These are phyloP conservation scores for Paracentrotus lividus DNA, from an alignment of 53 echinoderm and acorn worm species.

Conservation along the genomic window DNA sequence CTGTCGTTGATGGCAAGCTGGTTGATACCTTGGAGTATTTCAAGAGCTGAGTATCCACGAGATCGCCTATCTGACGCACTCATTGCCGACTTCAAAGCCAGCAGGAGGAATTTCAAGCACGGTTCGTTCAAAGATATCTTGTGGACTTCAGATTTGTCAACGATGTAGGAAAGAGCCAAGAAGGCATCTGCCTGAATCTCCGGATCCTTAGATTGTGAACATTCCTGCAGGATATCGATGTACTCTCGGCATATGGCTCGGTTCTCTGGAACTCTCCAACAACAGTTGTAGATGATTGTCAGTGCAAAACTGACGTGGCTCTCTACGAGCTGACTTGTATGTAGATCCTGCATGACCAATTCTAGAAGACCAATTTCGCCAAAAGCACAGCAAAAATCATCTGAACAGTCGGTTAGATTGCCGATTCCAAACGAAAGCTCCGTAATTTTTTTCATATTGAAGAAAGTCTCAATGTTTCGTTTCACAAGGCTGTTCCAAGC, in stretches of 20 bases:
- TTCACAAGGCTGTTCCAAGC: not conserved
- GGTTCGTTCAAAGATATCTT: constrained; percentile 34
- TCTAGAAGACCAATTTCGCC: not conserved
- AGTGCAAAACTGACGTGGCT: too few relatives aligned
- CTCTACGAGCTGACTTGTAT: not conserved
- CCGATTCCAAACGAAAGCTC: not conserved
- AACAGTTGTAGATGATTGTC: constrained; percentile 35
- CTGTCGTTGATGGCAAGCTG: constrained; percentile 85
- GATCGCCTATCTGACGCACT: constrained; percentile 28
- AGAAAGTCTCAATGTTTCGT: not conserved
- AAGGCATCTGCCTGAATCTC: constrained; percentile 47
- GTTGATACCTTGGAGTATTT: constrained; percentile 83
- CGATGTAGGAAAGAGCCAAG: constrained; percentile 42
- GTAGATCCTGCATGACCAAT: not conserved
- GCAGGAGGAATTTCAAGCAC: constrained; percentile 20
- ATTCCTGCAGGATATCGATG: constrained; percentile 8
- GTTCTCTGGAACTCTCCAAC: constrained; percentile 56
- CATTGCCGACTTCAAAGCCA: not conserved
- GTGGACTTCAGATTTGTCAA: constrained; percentile 23
- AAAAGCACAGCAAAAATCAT: not conserved
- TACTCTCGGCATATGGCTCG: not conserved
- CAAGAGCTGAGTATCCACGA: constrained; percentile 73
- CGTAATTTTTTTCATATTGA: not conserved
- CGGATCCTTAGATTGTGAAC: not conserved
- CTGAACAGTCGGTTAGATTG: not conserved